phyloP scores from a whole-genome alignment of 1,140 invertebrate genomes.

The Drosophila ambigua region DNA sequence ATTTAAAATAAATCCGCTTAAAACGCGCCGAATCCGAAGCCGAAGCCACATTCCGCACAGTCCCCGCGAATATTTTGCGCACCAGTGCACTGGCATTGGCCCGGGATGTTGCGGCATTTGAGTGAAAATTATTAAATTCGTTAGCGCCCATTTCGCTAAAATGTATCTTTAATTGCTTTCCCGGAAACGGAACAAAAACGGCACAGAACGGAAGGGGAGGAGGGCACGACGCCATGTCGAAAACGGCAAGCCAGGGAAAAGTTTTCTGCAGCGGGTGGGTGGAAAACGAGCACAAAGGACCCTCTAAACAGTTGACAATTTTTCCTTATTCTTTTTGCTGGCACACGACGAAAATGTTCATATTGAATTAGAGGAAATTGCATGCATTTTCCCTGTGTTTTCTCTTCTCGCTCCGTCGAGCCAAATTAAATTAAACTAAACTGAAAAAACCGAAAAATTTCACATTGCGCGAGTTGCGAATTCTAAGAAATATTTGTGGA shows the following conservation, averaged over 20 bases:
- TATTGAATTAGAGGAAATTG: slow-evolving; percentile 57
- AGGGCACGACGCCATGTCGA: background rate
- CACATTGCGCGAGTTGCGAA: slow-evolving; percentile 8
- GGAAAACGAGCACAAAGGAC: slow-evolving; percentile 31
- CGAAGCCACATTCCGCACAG: slow-evolving; percentile 23
- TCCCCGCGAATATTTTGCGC: slow-evolving; percentile 31
- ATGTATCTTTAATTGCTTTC: slow-evolving; percentile 63
- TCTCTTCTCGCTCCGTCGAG: slow-evolving; percentile 7
- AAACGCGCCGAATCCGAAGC: slow-evolving; percentile 9
- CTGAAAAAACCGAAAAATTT: slow-evolving; percentile 1
- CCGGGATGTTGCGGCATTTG: slow-evolving; percentile 12
- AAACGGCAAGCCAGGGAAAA: slow-evolving; percentile 32
- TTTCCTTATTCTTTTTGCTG: slow-evolving; percentile 1
- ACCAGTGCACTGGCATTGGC: slow-evolving; percentile 32
- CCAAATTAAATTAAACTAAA: slow-evolving; percentile 38
- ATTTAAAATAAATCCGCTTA: slow-evolving; percentile 13
- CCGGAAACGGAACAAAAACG: slow-evolving; percentile 44
- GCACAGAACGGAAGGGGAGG: background rate
- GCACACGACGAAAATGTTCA: slow-evolving; percentile 30
- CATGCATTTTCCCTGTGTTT: slow-evolving; percentile 18
- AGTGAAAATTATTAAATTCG: slow-evolving; percentile 57
- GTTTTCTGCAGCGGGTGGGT: background rate
- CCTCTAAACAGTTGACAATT: slow-evolving; percentile 47
- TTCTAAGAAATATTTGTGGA: too few relatives aligned
- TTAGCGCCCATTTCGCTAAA: slow-evolving; percentile 42